Base-by-base conservation (phyloP, 2,888 invertebrate species). In the Toxonevra muliebris region DNA sequence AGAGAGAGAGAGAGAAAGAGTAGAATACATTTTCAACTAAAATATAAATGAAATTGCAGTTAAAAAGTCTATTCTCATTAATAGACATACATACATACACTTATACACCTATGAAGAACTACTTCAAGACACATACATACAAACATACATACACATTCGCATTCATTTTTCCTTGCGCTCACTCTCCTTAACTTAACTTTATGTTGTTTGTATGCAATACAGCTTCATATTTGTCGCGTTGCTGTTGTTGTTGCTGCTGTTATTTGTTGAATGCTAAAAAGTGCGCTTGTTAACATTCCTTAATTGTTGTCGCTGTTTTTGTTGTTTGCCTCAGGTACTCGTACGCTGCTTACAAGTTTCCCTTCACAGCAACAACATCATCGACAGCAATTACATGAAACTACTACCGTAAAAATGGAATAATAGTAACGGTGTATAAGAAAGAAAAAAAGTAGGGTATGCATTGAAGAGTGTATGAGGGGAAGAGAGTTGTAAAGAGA, bases 261-360 rank as follows among this genome's bases (percentile, higher is more conserved):
- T 60, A n/a, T n/a, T n/a, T n/a, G 10, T 50, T 15, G 50, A 52
- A 65, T 42, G 45, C 50, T 57, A 48, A 65, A 65, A 66, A 66
- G 60, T 63, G 59, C 63, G 55, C 66, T 69, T 69, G 69, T 69
- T 66, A 69, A 69, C 69, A 69, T 69, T 66, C 55, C 66, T 63
- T 66, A 69, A 69, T 69, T 69, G 66, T 59, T 66, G 66, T 66
- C 55, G 66, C 54, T 54, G 5, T 63, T 45, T 19, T 20, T 63
- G 42, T 19, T 43, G 43, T 19, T 43, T 15, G 17, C 43, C 41
- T 15, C 19, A 10, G 15, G 12, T 8, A 8, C 58, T 59, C 58
- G 42, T 13, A 19, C 15, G 12, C 1, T 15, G 42, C 42, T 58
- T 15, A 17, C 1, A 9, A 15, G 1, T 13, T 17, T 59, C 42